Conservation (phyloP, 2,888 invertebrate genomes). For the Papilio elwesi region DNA sequence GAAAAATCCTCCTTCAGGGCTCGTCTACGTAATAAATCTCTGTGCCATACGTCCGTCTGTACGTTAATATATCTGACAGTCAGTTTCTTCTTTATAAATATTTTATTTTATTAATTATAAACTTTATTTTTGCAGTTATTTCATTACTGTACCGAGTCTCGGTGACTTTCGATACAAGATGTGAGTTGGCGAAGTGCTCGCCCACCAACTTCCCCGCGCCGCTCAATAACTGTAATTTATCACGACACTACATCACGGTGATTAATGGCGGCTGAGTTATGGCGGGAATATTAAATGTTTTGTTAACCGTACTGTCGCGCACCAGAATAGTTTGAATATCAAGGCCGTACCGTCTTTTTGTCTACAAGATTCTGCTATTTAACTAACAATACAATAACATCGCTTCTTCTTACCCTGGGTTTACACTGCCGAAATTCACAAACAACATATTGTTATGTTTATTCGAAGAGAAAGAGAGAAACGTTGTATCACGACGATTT, state of each 20-base stretch:
- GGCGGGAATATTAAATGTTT: constrained; percentile 24
- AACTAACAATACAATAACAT: background rate
- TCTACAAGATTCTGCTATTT: background rate
- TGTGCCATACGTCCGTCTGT: background rate
- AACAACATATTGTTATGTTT: too few relatives aligned
- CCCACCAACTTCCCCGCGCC: background rate
- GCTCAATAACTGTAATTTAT: constrained; percentile 13
- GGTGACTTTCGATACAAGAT: constrained; percentile 2
- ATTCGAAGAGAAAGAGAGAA: too few relatives aligned
- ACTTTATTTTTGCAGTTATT: too few relatives aligned
- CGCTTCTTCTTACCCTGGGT: too few relatives aligned
- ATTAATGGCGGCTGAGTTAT: constrained; percentile 16
- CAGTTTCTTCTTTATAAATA: too few relatives aligned
- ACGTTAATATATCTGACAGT: too few relatives aligned
- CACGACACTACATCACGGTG: constrained; percentile 15
- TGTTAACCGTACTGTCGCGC: constrained; percentile 10
- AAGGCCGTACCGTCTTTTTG: background rate
- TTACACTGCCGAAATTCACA: too few relatives aligned
- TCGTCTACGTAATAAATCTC: background rate
- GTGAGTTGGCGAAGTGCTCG: constrained; percentile 1
- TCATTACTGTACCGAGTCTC: too few relatives aligned
- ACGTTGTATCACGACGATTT: too few relatives aligned
- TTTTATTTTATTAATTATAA: too few relatives aligned
- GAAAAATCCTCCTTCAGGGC: too few relatives aligned
- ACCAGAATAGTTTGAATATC: constrained; percentile 2